Base-by-base conservation (phyloP, 2,888 invertebrate species). In the Acheta domesticus region DNA sequence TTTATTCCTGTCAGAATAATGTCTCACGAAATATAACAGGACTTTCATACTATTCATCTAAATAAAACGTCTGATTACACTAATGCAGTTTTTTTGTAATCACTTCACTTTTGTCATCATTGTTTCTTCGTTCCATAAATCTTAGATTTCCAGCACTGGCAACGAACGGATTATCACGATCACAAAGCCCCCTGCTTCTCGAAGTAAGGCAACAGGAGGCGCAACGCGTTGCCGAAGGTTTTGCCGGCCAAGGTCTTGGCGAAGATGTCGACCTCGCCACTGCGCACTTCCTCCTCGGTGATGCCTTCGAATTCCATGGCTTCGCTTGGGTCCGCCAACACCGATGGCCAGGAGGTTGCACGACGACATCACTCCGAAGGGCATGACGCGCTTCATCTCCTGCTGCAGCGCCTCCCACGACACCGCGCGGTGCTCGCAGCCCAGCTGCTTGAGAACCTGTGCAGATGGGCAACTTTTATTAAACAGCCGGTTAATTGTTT, bases 291-390 rank as follows among this genome's bases (percentile, higher is more conserved):
- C 23, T 81, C 81, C 36, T 79, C 77, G 20, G 50, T 79, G 48
- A 81, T 3, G 12, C 49, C 48, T 5, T 79, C 76, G 12, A 82
- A 76, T 77, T 82, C 81, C 14, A 80, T 79, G 4, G 77, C 79
- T 73, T 83, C 84, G 1, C 78, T 80, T 0, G 82, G 82, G 12
- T 80, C 78, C 5, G 83, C 80, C 75, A 83, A 80, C 78, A 84
- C n/a, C 81, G 49, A 83, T 74, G 16, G 84, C 82, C 20, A 84
- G 78, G 16, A 83, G 81, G 74, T 81, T 81, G 76, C 82, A 80
- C 2, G 82, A 80, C 36, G 82, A 81, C 11, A 83, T 77, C 50
- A 84, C 82, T 48, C 83, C 84, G 78, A 82, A 84, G 76, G 81
- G 74, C n/a, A 80, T 75, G 79, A 82, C 80, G 48, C 80, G 80